Evolutionary conservation across 2,888 invertebrate species (phyloP).

Genomic region (Conomelus anceps): DNA sequence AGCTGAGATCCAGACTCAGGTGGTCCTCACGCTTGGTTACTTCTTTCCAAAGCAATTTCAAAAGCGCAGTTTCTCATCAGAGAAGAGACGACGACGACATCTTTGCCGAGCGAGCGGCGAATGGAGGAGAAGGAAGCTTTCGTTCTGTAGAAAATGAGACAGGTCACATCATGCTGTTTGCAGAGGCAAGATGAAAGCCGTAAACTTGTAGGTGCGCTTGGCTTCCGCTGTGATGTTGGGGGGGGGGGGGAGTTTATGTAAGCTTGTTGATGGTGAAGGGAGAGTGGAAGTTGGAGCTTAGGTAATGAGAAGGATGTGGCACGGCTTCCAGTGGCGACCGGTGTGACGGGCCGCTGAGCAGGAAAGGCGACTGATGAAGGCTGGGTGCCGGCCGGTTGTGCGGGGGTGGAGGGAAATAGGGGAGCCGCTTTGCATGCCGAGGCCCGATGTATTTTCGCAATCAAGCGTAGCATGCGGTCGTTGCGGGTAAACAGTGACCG

Average conservation of each 20-base stretch:
- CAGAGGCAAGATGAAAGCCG: background rate
- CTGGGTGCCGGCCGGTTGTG: no score
- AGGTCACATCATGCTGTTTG: background rate
- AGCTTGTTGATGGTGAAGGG: background rate
- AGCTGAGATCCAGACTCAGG: background rate
- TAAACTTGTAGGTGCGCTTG: background rate
- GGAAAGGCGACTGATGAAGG: background rate
- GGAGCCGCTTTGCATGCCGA: background rate
- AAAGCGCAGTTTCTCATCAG: background rate
- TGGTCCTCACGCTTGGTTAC: background rate
- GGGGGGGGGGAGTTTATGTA: background rate
- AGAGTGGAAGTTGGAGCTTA: background rate
- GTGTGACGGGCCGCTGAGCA: background rate
- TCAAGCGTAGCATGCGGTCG: constrained; percentile 4
- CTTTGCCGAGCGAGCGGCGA: background rate
- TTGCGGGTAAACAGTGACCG: background rate
- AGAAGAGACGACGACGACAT: background rate
- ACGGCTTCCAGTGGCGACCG: background rate
- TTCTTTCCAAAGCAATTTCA: background rate
- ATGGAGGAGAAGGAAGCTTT: background rate
- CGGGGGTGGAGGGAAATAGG: background rate
- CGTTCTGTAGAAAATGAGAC: background rate
- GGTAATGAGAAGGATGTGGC: background rate
- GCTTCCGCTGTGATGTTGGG: background rate
- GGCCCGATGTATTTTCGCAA: constrained; percentile 12